These are phyloP conservation scores for Drosophila tani DNA, from an alignment of 1,140 invertebrate genomes.

Conservation along the genomic window DNA sequence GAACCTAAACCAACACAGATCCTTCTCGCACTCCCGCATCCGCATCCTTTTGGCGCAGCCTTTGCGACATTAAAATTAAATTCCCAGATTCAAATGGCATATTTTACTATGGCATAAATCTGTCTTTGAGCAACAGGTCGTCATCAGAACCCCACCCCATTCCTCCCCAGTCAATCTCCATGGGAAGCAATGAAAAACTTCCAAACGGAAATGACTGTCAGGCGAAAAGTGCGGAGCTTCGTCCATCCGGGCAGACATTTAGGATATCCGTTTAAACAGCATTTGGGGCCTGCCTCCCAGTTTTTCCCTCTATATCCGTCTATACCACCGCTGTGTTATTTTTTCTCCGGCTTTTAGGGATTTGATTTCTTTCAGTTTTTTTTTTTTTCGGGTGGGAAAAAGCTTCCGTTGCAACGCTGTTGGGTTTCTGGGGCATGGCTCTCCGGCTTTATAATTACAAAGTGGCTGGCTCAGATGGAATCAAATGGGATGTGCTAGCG, in stretches of 20 bases:
- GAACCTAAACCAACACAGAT: constrained; percentile 10
- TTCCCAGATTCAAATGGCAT: constrained; percentile 64
- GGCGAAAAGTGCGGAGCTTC: constrained; percentile 57
- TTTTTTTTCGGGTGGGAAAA: background rate
- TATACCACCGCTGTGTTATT: constrained; percentile 21
- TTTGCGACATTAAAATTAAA: constrained; percentile 59
- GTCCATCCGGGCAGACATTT: constrained; percentile 57
- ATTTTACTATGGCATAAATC: constrained; percentile 69
- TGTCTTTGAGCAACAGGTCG: constrained; percentile 61
- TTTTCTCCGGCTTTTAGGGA: constrained; percentile 24
- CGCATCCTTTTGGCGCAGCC: constrained; percentile 20
- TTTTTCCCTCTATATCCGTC: constrained; percentile 11
- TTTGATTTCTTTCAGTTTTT: constrained; percentile 8
- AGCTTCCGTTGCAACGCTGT: constrained; percentile 19
- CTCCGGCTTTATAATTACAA: constrained; percentile 47
- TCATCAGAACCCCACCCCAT: constrained; percentile 13
- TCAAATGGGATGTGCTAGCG: constrained; percentile 22
- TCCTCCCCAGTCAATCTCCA: constrained; percentile 11
- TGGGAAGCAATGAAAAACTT: constrained; percentile 60
- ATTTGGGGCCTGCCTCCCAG: constrained; percentile 27
- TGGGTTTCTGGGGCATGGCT: constrained; percentile 10
- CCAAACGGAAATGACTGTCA: constrained; percentile 68
- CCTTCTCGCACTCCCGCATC: background rate
- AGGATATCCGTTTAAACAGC: constrained; percentile 65
- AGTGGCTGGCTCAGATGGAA: constrained; percentile 28